Base-by-base conservation (phyloP, 2,888 invertebrate genomes). In the Hydrotaea cyrtoneurina region DNA sequence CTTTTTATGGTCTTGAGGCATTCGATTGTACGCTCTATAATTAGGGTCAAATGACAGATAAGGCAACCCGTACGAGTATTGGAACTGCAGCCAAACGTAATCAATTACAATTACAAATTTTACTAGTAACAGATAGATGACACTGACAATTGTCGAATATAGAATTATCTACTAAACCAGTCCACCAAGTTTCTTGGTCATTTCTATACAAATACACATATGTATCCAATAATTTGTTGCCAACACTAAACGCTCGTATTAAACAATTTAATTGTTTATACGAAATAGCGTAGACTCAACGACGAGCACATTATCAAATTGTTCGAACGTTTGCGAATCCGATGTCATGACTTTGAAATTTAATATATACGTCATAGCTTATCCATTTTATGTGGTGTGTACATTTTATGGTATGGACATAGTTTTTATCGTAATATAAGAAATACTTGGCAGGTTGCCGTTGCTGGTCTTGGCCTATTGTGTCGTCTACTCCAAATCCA, bases 11-110 rank as follows among this genome's bases (percentile, higher is more conserved):
- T 74, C 57, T 69, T 74, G 78, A 82, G 50, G 19, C 53, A 82
- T 72, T 78, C 74, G 73, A 74, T 78, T 78, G 46, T 43, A 39
- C 69, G 74, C 69, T 78, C 66, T 66, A 78, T 78, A 82, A 78
- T 82, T 78, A 78, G 82, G 77, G 82, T 82, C 78, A 82, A 78
- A 82, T 74, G 82, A 78, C 78, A 82, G 74, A 82, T 78, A 82
- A 69, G 81, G 81, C 53, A 81, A 78, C 74, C 77, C 46, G 23
- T 69, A 31, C 31, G 31, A 31, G 31, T 31, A 69, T 46, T 46
- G 69, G 46, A 46, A 39, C 69, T 46, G 23, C 39, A 11, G 46
- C 2, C 62, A 62, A n/a, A 15, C 26, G 31, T 31, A 31, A 31
- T 15, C 69, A 46, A 43, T n/a, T n/a, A 46, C 64, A 43, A 69